Evolutionary conservation across 2,797 vertebrate genomes (phyloP).

Genomic region (Cynodonichthys magdalenae): DNA sequence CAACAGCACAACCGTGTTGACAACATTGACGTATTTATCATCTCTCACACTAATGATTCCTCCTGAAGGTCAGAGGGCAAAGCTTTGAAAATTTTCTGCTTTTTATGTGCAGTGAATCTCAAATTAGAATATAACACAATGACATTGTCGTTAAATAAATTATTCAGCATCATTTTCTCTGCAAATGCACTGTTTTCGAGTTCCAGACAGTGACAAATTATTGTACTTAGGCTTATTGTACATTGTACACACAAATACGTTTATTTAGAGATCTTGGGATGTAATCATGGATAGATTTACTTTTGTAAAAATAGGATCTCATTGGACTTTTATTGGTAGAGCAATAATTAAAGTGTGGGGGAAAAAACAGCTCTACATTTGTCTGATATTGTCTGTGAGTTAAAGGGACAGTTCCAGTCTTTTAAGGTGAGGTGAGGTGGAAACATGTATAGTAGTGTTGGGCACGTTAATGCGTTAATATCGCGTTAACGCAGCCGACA

Average conservation of each 20-base stretch:
- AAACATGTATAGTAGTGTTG: too few species aligned
- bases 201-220: constrained; percentile 1
- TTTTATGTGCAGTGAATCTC: constrained; percentile 26
- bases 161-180: constrained; percentile 58
- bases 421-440: too few species aligned
- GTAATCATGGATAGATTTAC: constrained; percentile 1
- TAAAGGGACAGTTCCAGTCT: too few species aligned
- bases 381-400: too few species aligned
- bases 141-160: constrained; percentile 48
- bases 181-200: constrained; percentile 34
- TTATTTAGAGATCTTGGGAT: constrained; percentile 8
- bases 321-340: too few species aligned
- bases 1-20: constrained; percentile 35
- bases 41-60: constrained; percentile 46
- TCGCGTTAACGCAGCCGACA: too few species aligned
- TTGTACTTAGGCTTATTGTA: constrained; percentile 1
- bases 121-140: constrained; percentile 20
- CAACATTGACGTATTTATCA: constrained; percentile 55
- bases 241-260: constrained; percentile 7
- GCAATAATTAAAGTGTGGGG: too few species aligned
- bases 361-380: too few species aligned
- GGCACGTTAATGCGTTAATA: too few species aligned
- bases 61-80: constrained; percentile 50
- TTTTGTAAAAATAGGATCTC: not conserved
- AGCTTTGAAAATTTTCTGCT: constrained; percentile 29